These are phyloP conservation scores for Heterodera carotae DNA, from an alignment of 1,140 invertebrate species.

Conservation along the genomic window DNA sequence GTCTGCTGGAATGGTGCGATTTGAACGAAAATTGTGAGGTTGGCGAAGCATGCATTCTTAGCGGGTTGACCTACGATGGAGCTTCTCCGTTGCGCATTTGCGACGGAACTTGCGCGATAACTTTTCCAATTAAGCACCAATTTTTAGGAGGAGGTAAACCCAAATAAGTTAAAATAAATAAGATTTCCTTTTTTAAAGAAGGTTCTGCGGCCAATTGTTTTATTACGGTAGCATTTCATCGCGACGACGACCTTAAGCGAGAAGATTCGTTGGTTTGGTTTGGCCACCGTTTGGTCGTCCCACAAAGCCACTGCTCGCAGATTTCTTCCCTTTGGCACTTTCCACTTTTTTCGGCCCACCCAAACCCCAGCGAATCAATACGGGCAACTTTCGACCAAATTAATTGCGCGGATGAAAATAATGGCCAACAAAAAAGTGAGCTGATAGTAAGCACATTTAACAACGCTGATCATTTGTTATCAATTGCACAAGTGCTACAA, in stretches of 20 bases:
- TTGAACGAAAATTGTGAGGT: slow-evolving; percentile 25
- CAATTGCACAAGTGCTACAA: slow-evolving; percentile 12
- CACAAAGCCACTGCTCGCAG: neutral
- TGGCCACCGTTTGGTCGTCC: slow-evolving; percentile 4
- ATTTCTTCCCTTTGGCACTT: slow-evolving; percentile 23
- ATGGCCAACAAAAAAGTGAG: neutral
- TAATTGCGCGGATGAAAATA: neutral
- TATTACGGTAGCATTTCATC: slow-evolving; percentile 21
- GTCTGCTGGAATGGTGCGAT: slow-evolving; percentile 28
- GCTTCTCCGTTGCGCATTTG: neutral
- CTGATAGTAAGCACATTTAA: neutral
- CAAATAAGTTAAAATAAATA: neutral
- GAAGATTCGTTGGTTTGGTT: slow-evolving; percentile 14
- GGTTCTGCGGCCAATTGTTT: neutral
- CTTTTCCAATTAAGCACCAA: slow-evolving; percentile 9
- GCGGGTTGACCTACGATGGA: slow-evolving; percentile 17
- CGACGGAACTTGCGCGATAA: slow-evolving; percentile 6
- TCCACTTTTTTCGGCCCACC: slow-evolving; percentile 18
- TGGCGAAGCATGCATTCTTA: slow-evolving; percentile 20
- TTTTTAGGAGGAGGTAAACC: neutral
- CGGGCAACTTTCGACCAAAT: slow-evolving; percentile 17
- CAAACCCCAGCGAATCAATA: slow-evolving; percentile 7
- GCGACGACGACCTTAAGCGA: slow-evolving; percentile 21
- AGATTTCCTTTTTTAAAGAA: neutral
- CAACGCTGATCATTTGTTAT: neutral